Percentiles rank a stretch among this genome's conserved stretches.
Evolutionary conservation across 2,888 invertebrate species (phyloP).

Genomic region (Stomorhina lunata): DNA sequence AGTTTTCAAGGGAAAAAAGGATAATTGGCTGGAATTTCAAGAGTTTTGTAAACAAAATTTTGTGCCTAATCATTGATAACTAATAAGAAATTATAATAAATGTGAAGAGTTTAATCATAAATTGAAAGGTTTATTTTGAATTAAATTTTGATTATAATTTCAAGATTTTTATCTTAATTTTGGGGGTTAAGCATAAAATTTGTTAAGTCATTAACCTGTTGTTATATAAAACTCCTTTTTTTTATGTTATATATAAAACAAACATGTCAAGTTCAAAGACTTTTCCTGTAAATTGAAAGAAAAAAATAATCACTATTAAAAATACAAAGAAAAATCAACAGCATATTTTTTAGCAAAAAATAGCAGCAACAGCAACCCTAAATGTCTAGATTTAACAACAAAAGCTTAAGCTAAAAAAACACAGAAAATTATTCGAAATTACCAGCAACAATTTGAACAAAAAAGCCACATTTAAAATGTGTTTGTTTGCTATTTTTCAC

Average conservation of each 20-base stretch:
- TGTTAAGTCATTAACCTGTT: slow-evolving; percentile 52
- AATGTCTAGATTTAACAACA: slow-evolving; percentile 53
- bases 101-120: background rate
- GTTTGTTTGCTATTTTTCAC: slow-evolving; percentile 47
- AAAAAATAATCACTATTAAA: slow-evolving; percentile 36
- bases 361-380: slow-evolving; percentile 53
- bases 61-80: background rate
- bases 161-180: background rate
- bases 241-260: slow-evolving; percentile 40
- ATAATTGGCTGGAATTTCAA: slow-evolving; percentile 6
- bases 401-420: slow-evolving; percentile 34
- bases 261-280: slow-evolving; percentile 63
- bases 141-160: background rate
- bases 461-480: slow-evolving; percentile 58
- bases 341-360: too few relatives aligned
- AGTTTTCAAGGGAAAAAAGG: too few relatives aligned
- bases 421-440: slow-evolving; percentile 1
- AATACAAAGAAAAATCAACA: slow-evolving; percentile 60
- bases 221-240: slow-evolving; percentile 33
- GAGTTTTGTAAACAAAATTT: background rate
- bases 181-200: background rate
- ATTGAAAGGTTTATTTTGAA: background rate
- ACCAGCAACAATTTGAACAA: slow-evolving; percentile 31
- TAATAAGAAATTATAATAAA: background rate
- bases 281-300: slow-evolving; percentile 23